Base-by-base conservation (phyloP, 2,888 invertebrate genomes). In the Eilema sororculum region DNA sequence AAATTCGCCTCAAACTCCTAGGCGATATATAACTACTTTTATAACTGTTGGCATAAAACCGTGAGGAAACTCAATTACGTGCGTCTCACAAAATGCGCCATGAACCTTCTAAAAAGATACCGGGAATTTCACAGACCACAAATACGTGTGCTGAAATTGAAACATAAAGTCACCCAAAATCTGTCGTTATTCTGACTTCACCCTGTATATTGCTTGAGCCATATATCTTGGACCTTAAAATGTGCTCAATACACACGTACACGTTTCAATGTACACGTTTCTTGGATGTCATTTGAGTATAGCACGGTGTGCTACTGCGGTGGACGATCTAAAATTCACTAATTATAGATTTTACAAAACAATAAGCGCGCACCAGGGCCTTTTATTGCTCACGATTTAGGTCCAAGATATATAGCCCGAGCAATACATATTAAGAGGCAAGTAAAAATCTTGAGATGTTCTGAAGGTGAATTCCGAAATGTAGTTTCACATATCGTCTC, bases 81-180 rank as follows among this genome's bases (percentile, higher is more conserved):
- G 57, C 22, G 60, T 56, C 25, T 57, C 56, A 61, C 60, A 65
- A 60, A 65, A 37, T 57, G 25, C 20, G 46, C 16, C 33, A 37
- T 57, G 22, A 37, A 28, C 56, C 12, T 28, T 37, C 25, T 33
- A 65, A 37, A 65, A 57, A 66, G 60, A 65, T 60, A 57, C 37
- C 61, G 56, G 65, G 37, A 61, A 60, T 37, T 65, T 74, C 65
- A 69, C 33, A 63, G 52, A 56, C 33, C 56, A 65, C 69, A 67
- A 71, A 76, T 67, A 72, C 67, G 57, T 24, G 64, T 37, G 63
- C 66, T 74, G 79, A 74, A 77, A 80, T 79, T 79, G 82, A 79
- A 73, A 75, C 82, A 77, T 80, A 81, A 80, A 77, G 64, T 73
- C 69, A 71, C 37, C 68, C 52, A 71, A 68, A 69, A 37, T 71